These are phyloP conservation scores for Ruditapes philippinarum DNA, from an alignment of 1,140 invertebrate genomes.

Conservation along the genomic window DNA sequence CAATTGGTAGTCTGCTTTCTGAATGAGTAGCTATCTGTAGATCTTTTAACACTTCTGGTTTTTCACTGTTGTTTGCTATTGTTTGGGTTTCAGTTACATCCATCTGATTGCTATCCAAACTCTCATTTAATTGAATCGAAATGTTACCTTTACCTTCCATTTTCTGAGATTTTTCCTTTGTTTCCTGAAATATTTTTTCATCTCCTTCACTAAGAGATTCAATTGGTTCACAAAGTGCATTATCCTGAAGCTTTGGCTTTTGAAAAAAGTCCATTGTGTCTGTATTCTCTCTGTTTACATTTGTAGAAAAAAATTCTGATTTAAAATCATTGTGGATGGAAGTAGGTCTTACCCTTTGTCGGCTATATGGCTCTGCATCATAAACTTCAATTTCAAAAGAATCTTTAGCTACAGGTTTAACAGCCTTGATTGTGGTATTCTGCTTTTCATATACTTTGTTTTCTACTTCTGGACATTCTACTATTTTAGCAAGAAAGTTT, in stretches of 20 bases:
- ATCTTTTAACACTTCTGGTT: neutral
- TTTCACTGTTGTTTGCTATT: neutral
- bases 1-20: neutral
- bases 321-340: neutral
- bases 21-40: neutral
- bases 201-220: too few relatives aligned
- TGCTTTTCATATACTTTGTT: too few relatives aligned
- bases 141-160: neutral
- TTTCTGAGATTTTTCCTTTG: neutral
- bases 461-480: too few relatives aligned
- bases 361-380: slow-evolving; percentile 17
- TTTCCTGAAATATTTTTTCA: too few relatives aligned
- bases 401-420: neutral
- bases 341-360: neutral
- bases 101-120: neutral
- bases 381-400: slow-evolving; percentile 11
- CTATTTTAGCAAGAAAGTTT: too few relatives aligned
- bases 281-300: neutral
- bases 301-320: neutral
- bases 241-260: neutral
- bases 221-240: too few relatives aligned
- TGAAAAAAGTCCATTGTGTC: slow-evolving; percentile 56
- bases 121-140: neutral
- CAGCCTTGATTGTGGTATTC: too few relatives aligned
- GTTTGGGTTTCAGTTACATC: neutral